A percentile compares a stretch with the other conserved stretches of the same genome.
Evolutionary conservation across 2,113 vertebrate species (phyloP).

Genomic region (Protomyctophum bolini): DNA sequence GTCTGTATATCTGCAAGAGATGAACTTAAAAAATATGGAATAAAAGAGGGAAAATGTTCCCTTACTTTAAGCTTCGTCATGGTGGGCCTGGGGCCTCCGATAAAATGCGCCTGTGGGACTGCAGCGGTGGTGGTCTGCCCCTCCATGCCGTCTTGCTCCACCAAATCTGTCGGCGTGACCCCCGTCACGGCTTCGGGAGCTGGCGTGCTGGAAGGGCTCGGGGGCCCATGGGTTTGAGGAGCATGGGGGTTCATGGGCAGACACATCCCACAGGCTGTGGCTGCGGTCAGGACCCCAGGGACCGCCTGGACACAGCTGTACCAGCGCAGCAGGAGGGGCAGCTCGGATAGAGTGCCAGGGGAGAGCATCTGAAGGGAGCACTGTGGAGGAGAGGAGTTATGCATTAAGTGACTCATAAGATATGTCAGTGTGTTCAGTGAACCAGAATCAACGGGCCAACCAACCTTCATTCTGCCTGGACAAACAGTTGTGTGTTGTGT

Average conservation of each 20-base stretch:
- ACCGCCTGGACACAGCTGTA: slow-evolving; percentile 88
- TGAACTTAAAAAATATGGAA: slow-evolving; percentile 5
- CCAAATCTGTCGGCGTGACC: neutral
- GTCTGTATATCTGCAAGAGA: slow-evolving; percentile 2
- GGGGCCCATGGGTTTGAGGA: slow-evolving; percentile 50
- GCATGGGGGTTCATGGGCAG: slow-evolving; percentile 51
- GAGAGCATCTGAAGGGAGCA: slow-evolving; percentile 74
- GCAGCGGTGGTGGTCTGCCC: slow-evolving; percentile 27
- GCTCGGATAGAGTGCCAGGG: slow-evolving; percentile 63
- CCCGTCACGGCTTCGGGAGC: neutral
- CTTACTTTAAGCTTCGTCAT: slow-evolving; percentile 94
- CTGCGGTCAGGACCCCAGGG: slow-evolving; percentile 83
- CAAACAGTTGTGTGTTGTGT: neutral
- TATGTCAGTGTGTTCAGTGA: slow-evolving; percentile 34
- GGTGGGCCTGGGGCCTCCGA: slow-evolving; percentile 94
- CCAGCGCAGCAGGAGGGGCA: slow-evolving; percentile 89
- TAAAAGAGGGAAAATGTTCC: slow-evolving; percentile 31
- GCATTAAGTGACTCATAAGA: slow-evolving; percentile 61
- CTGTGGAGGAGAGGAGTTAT: slow-evolving; percentile 66
- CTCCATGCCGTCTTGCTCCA: slow-evolving; percentile 63
- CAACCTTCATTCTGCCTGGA: slow-evolving; percentile 33
- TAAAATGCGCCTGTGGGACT: slow-evolving; percentile 75
- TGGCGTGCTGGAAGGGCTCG: neutral
- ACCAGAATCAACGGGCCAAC: slow-evolving; percentile 20
- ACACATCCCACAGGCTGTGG: slow-evolving; percentile 83